Percentiles rank a stretch among this genome's conserved stretches.
These are phyloP conservation scores for Platycheirus rosarum DNA, from an alignment of 2,888 invertebrate species.

Conservation along the genomic window DNA sequence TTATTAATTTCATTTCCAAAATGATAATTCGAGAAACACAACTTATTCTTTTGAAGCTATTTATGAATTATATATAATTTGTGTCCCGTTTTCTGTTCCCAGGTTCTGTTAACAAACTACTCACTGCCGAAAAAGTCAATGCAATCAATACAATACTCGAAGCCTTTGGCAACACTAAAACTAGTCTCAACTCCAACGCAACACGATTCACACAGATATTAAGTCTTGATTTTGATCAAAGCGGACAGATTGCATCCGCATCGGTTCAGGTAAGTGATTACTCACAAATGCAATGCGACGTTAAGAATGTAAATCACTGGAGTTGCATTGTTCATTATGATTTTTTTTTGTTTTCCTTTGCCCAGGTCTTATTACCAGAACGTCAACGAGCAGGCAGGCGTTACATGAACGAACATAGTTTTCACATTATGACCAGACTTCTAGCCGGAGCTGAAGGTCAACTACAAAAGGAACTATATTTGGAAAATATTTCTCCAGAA, in stretches of 20 bases:
- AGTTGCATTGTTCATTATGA: conserved; percentile 16
- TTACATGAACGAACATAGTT: conserved; percentile 85
- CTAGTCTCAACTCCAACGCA: conserved; percentile 93
- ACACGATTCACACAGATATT: conserved; percentile 96
- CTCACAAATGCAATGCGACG: conserved; percentile 30
- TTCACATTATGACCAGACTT: conserved; percentile 83
- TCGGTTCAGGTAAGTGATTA: conserved; percentile 88
- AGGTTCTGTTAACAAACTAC: conserved; percentile 87
- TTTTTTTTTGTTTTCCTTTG: neutral
- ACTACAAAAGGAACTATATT: conserved; percentile 90
- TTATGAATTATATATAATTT: no score
- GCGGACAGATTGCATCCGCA: conserved; percentile 94
- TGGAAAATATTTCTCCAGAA: conserved; percentile 87
- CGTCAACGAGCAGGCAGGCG: conserved; percentile 88
- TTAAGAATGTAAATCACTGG: conserved; percentile 27
- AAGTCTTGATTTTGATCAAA: conserved; percentile 96
- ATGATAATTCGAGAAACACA: no score
- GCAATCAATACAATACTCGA: conserved; percentile 93
- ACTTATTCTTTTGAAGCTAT: no score
- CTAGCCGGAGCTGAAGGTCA: conserved; percentile 91
- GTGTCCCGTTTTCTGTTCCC: no score
- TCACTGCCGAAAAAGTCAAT: conserved; percentile 92
- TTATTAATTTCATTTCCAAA: no score
- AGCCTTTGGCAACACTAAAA: conserved; percentile 94
- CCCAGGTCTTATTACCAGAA: conserved; percentile 92